phyloP scores from a whole-genome alignment of 2,888 invertebrate species.

The Diachrysia chrysitis region DNA sequence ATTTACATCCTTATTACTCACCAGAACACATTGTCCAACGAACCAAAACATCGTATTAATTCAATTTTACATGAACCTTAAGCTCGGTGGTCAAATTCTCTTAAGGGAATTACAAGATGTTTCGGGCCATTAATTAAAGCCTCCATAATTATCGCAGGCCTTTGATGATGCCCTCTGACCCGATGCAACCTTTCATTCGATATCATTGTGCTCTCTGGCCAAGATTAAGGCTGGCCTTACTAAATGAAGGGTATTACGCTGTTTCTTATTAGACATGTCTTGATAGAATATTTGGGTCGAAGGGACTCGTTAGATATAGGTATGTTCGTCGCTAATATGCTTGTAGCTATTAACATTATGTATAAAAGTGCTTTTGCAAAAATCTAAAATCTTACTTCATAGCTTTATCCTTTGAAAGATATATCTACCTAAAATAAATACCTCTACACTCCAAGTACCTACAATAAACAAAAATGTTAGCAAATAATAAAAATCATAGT shows the following conservation, averaged over 20 bases:
- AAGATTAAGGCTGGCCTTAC: slow-evolving; percentile 12
- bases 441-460: neutral
- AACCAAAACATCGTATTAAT: slow-evolving; percentile 32
- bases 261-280: neutral
- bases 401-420: neutral
- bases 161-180: slow-evolving; percentile 50
- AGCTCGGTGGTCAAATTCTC: slow-evolving; percentile 34
- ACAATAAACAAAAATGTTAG: neutral
- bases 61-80: slow-evolving; percentile 26
- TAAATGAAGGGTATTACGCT: neutral
- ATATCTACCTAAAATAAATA: neutral
- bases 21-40: slow-evolving; percentile 3
- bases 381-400: neutral
- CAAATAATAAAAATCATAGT: neutral
- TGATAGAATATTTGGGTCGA: neutral
- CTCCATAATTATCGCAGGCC: slow-evolving; percentile 29
- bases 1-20: neutral
- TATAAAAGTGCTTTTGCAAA: too few species aligned
- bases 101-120: slow-evolving; percentile 28
- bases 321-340: neutral
- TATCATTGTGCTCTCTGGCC: slow-evolving; percentile 32
- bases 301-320: neutral
- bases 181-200: slow-evolving; percentile 41
- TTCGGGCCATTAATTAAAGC: slow-evolving; percentile 46
- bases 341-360: neutral